Conservation (phyloP, 2,113 vertebrate genomes). For the Camelus dromedarius region DNA sequence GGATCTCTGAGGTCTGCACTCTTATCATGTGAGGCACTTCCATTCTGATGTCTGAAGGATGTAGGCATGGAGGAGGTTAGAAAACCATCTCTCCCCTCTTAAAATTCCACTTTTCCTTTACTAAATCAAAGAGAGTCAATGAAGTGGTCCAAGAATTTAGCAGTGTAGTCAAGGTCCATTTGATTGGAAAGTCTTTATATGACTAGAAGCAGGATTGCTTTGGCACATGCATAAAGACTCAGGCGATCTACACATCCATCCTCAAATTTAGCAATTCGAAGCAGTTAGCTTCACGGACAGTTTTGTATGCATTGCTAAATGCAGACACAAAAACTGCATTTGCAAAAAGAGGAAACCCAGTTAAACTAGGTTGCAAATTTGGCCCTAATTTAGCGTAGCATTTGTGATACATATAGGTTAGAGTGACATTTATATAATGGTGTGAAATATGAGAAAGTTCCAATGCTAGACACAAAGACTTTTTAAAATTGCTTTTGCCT, state of each 20-base stretch:
- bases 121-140: conserved; percentile 49
- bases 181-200: conserved; percentile 66
- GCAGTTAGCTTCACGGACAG: conserved; percentile 80
- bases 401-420: conserved; percentile 87
- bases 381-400: conserved; percentile 86
- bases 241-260: conserved; percentile 73
- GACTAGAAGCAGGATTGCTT: conserved; percentile 63
- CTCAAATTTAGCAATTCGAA: conserved; percentile 83
- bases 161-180: conserved; percentile 44
- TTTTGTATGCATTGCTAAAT: conserved; percentile 86
- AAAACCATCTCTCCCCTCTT: conserved; percentile 18
- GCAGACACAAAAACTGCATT: conserved; percentile 85
- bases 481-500: conserved; percentile 85
- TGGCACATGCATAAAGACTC: conserved; percentile 69
- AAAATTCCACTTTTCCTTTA: conserved; percentile 45
- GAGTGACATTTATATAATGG: conserved; percentile 87
- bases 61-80: neutral
- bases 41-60: neutral
- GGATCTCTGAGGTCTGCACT: neutral
- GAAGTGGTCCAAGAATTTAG: conserved; percentile 52
- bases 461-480: conserved; percentile 87
- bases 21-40: neutral
- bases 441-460: conserved; percentile 86
- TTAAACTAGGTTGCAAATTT: conserved; percentile 87
- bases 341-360: conserved; percentile 85